A percentile compares a stretch with the other conserved stretches of the same genome.
These are phyloP conservation scores for Dicentrarchus labrax DNA, from an alignment of 2,113 vertebrate genomes.

Conservation along the genomic window DNA sequence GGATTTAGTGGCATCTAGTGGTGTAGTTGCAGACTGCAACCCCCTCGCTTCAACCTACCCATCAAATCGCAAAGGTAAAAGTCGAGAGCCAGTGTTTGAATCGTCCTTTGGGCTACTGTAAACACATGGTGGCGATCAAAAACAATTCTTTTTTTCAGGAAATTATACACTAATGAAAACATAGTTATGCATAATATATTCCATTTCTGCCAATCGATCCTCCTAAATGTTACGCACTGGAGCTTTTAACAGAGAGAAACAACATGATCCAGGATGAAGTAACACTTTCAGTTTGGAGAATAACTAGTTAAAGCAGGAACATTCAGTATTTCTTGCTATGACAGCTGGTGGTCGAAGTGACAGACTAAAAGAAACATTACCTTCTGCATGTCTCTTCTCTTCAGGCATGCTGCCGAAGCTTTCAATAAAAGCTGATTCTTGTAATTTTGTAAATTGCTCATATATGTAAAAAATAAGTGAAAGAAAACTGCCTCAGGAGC, in stretches of 20 bases:
- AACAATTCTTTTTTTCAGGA: too few species aligned
- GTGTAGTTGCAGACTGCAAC: too few species aligned
- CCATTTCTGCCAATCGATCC: too few species aligned
- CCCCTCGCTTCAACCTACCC: too few species aligned
- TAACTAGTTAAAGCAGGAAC: neutral
- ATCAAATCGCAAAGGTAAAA: too few species aligned
- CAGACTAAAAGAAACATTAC: neutral
- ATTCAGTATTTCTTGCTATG: neutral
- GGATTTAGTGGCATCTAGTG: too few species aligned
- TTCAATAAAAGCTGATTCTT: slow-evolving; percentile 8
- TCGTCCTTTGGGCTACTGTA: too few species aligned
- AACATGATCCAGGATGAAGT: neutral
- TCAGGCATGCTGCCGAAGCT: slow-evolving; percentile 5
- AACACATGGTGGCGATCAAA: too few species aligned
- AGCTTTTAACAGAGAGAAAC: neutral
- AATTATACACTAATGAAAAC: too few species aligned
- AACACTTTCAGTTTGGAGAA: neutral
- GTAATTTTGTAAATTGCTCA: slow-evolving; percentile 7
- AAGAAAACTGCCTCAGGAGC: neutral
- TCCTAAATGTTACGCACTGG: too few species aligned
- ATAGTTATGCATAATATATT: too few species aligned
- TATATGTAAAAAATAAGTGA: neutral
- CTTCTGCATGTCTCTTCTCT: neutral
- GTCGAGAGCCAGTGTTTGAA: too few species aligned
- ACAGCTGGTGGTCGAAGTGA: slow-evolving; percentile 14